Conservation (phyloP, 2,797 vertebrate genomes). For the Labroides dimidiatus region DNA sequence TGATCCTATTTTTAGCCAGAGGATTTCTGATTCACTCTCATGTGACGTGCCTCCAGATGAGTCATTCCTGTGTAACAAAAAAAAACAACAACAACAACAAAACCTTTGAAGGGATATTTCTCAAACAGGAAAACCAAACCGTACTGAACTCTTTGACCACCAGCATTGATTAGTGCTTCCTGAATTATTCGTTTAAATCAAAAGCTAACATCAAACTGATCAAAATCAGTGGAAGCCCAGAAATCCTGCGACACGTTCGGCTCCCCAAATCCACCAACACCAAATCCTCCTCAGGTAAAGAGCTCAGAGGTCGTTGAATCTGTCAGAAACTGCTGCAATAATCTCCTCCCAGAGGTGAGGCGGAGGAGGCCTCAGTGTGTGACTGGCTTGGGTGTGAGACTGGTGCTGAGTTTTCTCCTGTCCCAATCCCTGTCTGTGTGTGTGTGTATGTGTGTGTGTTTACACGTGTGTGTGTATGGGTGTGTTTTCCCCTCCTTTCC, state of each 20-base stretch:
- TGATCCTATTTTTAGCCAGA: no score
- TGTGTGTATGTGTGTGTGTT: slow-evolving; percentile 13
- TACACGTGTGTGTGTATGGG: slow-evolving; percentile 3
- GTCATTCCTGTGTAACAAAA: no score
- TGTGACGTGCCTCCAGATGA: no score
- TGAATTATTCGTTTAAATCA: not conserved
- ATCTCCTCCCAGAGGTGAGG: slow-evolving; percentile 77
- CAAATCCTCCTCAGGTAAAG: not conserved
- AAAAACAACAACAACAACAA: no score
- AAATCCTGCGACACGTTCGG: not conserved
- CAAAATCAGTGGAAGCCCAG: not conserved
- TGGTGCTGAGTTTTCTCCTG: slow-evolving; percentile 69
- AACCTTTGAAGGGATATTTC: no score
- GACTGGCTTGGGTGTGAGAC: slow-evolving; percentile 68
- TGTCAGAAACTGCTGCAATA: slow-evolving; percentile 86
- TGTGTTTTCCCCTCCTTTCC: slow-evolving; percentile 51
- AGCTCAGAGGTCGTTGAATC: slow-evolving; percentile 33
- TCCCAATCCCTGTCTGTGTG: slow-evolving; percentile 60
- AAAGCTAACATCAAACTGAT: not conserved
- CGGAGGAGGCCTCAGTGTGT: slow-evolving; percentile 58
- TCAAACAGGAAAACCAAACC: no score
- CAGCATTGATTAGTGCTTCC: no score
- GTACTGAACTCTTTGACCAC: no score
- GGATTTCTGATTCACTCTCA: no score
- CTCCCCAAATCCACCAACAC: not conserved